Conservation (phyloP, 1,140 invertebrate species). For the Pseudomyrmex concolor region DNA sequence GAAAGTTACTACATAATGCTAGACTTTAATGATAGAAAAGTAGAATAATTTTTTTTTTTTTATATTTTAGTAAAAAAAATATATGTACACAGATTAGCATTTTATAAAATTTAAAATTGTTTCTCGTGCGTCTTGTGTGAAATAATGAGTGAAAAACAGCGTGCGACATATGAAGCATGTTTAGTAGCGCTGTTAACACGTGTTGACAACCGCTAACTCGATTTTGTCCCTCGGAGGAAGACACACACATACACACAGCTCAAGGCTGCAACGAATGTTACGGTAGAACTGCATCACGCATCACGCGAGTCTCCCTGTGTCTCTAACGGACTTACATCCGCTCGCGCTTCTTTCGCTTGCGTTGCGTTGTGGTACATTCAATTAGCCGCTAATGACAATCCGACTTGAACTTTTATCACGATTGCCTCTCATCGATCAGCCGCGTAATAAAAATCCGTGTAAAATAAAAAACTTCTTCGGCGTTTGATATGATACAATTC, state of each 20-base stretch:
- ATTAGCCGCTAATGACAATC: constrained; percentile 53
- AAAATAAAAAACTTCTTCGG: neutral
- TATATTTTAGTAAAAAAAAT: neutral
- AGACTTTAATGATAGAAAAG: too few species aligned
- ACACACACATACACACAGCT: neutral
- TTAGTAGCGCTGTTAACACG: constrained; percentile 23
- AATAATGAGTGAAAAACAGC: constrained; percentile 3
- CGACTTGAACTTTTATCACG: constrained; percentile 18
- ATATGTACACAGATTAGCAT: neutral
- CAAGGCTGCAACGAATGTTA: constrained; percentile 11
- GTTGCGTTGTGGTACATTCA: constrained; percentile 28
- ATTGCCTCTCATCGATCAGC: constrained; percentile 35
- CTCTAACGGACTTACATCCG: constrained; percentile 56
- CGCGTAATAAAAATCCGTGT: constrained; percentile 5
- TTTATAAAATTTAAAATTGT: neutral
- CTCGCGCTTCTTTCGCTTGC: constrained; percentile 36
- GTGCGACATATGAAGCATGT: neutral
- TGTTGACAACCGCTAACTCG: neutral
- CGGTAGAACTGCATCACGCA: constrained; percentile 41
- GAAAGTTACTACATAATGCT: too few species aligned
- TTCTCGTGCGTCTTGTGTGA: neutral
- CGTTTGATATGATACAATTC: neutral
- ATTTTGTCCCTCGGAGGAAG: constrained; percentile 10
- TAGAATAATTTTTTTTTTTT: too few species aligned
- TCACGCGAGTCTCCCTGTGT: neutral